Evolutionary conservation across 2,797 vertebrate species (phyloP), one percentile per base, ranked within the genome.

Genomic region (Hippocampus kuda): DNA sequence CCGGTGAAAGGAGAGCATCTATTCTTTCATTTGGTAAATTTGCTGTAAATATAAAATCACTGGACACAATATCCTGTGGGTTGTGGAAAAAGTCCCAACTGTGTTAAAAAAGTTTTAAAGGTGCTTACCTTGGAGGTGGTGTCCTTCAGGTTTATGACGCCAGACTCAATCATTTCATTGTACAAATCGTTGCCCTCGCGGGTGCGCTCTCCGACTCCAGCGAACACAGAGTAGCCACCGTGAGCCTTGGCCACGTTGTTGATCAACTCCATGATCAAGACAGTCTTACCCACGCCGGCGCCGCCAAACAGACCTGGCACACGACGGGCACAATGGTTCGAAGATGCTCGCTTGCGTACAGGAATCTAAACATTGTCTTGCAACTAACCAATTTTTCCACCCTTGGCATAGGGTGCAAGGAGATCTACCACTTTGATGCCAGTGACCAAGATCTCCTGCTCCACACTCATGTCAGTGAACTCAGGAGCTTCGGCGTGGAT

Each of bases 241-340:
- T 99, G 97, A 77, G 97, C 97, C 85, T 99, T 99, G 49, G 96
- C 97, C 65, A 99, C 97, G 0, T 99, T 98, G 88, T 99, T 99
- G 85, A 99, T 99, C 86, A 99, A 89, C 84, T 99, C 97, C 96
- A 99, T 99, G 85, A 99, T 98, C 83, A 99, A 81, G 41, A 99
- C 97, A 0, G 97, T 98, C 86, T 98, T 99, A 61, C 97, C 97
- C 0, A 98, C 96, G 6, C 97, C 96, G 2, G 96, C 97, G 48
- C 96, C 97, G 62, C 97, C 96, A 0, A 99, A 98, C 54, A 99
- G 90, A 80, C 97, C 97, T 99, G 76, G 1, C 34, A 0, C 22
- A 20, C 26, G 48, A 69, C 10, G 10, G 2, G 15, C 16, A 11
- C 7, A 48, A 67, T 10, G 10, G 24, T 27, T 16, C 16, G 41